Conservation (phyloP, 64 coral and sea anemone genomes). For the Montipora foliosa region DNA sequence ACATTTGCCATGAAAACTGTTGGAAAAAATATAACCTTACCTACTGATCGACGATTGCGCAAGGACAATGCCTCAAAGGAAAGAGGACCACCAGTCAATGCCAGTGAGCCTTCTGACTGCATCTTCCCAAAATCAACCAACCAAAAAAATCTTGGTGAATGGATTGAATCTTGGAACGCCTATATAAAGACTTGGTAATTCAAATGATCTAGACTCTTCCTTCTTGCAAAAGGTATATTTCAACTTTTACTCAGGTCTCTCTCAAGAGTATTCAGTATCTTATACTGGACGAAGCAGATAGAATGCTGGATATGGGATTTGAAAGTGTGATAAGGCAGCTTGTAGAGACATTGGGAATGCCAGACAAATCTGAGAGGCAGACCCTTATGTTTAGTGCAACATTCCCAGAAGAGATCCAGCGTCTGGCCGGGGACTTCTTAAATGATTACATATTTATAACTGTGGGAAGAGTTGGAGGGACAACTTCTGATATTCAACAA, state of each 20-base stretch:
- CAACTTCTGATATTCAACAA: conserved; percentile 98
- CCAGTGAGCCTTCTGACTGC: too few relatives aligned
- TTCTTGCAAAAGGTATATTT: background rate
- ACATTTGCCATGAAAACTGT: too few relatives aligned
- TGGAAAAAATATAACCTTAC: too few relatives aligned
- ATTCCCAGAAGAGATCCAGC: conserved; percentile 97
- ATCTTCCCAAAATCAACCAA: too few relatives aligned
- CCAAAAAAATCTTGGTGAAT: background rate
- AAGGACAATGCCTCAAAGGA: too few relatives aligned
- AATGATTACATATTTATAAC: conserved; percentile 99
- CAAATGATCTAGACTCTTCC: too few relatives aligned
- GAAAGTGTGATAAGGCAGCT: conserved; percentile 82
- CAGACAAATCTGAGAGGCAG: conserved; percentile 82
- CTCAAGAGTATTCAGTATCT: conserved; percentile 82
- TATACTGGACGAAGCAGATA: conserved; percentile 94
- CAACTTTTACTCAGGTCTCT: conserved; percentile 65
- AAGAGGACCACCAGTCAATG: too few relatives aligned
- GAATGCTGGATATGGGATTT: conserved; percentile 99
- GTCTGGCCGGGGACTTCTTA: conserved; percentile 92
- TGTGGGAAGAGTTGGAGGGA: conserved; percentile 92
- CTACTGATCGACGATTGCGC: too few relatives aligned
- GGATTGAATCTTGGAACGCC: background rate
- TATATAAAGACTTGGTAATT: too few relatives aligned
- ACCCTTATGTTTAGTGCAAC: conserved; percentile 99
- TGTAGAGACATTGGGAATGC: conserved; percentile 72